Percentiles rank a stretch among this genome's conserved stretches.
These are phyloP conservation scores for Heliconius ismenius DNA, from an alignment of 2,888 invertebrate genomes.

Conservation along the genomic window DNA sequence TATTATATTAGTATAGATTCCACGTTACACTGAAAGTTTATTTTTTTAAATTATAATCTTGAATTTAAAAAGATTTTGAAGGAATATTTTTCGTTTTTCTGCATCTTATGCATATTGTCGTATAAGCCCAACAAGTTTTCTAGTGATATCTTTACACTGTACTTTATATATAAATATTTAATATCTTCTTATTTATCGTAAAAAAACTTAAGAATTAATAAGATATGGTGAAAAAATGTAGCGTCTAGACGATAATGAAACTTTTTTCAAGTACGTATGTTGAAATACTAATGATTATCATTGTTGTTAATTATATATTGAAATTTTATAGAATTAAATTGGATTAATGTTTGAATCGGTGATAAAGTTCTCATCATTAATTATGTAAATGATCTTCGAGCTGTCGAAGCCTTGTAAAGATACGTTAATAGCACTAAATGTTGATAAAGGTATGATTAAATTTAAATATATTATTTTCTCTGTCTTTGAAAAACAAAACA, in stretches of 20 bases:
- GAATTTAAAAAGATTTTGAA: not conserved
- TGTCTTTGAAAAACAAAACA: not conserved
- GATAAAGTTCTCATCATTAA: slow-evolving; percentile 15
- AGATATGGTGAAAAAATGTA: no score
- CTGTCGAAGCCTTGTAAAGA: not conserved
- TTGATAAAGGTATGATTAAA: slow-evolving; percentile 7
- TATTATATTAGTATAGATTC: no score
- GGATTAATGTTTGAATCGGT: not conserved
- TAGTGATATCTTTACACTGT: not conserved
- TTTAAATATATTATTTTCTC: not conserved
- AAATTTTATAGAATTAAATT: slow-evolving; percentile 1
- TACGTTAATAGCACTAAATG: not conserved
- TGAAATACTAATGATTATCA: not conserved
- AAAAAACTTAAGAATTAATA: not conserved
- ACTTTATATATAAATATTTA: not conserved
- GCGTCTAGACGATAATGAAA: not conserved
- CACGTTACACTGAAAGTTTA: not conserved
- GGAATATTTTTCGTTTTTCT: not conserved
- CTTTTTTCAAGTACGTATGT: not conserved
- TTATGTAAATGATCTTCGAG: slow-evolving; percentile 5
- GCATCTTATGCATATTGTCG: not conserved
- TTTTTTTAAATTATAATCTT: not conserved
- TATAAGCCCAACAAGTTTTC: not conserved
- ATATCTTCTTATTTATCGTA: not conserved
- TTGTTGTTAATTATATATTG: slow-evolving; percentile 8